phyloP scores from a whole-genome alignment of 2,888 invertebrate species.

The Drosophila borealis region DNA sequence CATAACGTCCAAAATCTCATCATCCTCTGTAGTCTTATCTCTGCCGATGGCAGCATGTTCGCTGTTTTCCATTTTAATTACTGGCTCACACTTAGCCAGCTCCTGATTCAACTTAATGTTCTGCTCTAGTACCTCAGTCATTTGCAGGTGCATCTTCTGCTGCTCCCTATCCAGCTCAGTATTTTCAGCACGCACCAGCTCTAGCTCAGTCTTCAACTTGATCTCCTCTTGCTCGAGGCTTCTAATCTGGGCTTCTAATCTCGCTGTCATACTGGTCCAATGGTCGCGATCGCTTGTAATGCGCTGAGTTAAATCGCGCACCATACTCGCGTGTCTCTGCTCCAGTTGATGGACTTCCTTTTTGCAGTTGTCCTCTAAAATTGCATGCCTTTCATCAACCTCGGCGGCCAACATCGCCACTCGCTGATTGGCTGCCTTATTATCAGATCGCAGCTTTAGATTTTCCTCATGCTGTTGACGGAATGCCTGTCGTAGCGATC shows the following conservation, averaged over 20 bases:
- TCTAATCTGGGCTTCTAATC: conserved; percentile 88
- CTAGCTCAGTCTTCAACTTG: conserved; percentile 88
- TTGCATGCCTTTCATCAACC: conserved; percentile 94
- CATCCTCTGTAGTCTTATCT: conserved; percentile 52
- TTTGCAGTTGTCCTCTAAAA: conserved; percentile 91
- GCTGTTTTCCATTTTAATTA: conserved; percentile 25
- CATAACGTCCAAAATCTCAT: conserved; percentile 87
- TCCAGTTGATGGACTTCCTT: conserved; percentile 89
- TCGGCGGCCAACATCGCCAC: conserved; percentile 94
- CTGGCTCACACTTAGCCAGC: conserved; percentile 85
- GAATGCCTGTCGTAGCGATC: conserved; percentile 86
- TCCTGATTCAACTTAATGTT: conserved; percentile 86
- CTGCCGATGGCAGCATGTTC: conserved; percentile 1
- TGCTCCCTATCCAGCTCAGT: conserved; percentile 88
- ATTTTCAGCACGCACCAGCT: conserved; percentile 88
- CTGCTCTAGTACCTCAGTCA: conserved; percentile 86
- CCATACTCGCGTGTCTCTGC: conserved; percentile 90
- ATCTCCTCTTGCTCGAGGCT: conserved; percentile 89
- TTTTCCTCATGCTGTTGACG: conserved; percentile 91
- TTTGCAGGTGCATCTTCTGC: conserved; percentile 87
- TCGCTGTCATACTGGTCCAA: conserved; percentile 86
- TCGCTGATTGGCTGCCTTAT: conserved; percentile 92
- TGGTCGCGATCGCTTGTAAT: conserved; percentile 91
- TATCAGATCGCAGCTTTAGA: conserved; percentile 91
- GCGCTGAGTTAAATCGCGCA: conserved; percentile 89